Evolutionary conservation across 2,113 vertebrate species (phyloP).

Genomic region (Suncus etruscus): DNA sequence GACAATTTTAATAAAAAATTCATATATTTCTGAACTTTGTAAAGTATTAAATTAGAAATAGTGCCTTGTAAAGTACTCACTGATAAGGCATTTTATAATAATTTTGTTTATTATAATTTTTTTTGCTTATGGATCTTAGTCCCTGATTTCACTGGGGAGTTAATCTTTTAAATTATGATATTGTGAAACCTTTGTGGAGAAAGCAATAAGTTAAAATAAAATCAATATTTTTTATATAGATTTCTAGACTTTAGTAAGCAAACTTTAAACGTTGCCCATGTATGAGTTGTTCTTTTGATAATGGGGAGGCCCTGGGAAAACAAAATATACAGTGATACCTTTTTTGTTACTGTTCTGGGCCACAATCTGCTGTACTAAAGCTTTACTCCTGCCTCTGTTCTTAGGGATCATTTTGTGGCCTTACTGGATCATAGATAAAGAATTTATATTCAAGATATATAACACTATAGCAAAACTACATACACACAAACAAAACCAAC

Average conservation of each 20-base stretch:
- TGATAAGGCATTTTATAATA: background rate
- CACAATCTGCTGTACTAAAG: no score
- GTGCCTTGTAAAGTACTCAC: background rate
- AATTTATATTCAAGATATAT: no score
- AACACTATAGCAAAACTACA: no score
- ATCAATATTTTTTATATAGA: background rate
- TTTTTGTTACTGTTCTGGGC: no score
- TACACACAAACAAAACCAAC: no score
- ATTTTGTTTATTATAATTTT: background rate
- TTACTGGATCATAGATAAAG: no score
- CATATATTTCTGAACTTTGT: background rate
- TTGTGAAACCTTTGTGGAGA: background rate
- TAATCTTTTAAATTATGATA: background rate
- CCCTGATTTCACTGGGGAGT: background rate
- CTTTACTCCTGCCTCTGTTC: no score
- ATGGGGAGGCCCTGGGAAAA: background rate
- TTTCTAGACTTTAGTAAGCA: background rate
- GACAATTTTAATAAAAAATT: background rate
- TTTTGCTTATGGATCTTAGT: background rate
- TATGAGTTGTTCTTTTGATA: background rate
- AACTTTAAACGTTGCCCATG: background rate
- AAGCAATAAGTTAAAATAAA: background rate
- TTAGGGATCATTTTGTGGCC: no score
- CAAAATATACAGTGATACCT: background rate
- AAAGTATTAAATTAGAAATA: background rate